phyloP scores from a whole-genome alignment of 1,140 invertebrate genomes.

The Drosophila lacertosa region DNA sequence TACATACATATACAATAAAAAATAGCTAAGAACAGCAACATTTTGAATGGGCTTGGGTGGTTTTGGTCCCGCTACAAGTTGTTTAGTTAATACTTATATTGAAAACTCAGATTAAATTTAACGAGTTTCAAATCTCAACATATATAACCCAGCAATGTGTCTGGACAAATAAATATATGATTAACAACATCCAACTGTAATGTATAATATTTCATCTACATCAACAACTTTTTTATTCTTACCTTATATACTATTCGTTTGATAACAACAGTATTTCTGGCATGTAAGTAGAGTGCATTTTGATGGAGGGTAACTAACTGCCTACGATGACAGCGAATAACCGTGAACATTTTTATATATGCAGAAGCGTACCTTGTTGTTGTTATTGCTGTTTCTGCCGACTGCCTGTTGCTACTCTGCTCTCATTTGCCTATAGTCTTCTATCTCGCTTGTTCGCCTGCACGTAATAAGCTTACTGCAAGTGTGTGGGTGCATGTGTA shows the following conservation, averaged over 20 bases:
- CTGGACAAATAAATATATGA: too few species aligned
- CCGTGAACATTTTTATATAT: slow-evolving; percentile 35
- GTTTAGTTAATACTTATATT: not conserved
- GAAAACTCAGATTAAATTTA: too few species aligned
- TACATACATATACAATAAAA: slow-evolving; percentile 33
- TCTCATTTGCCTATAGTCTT: slow-evolving; percentile 34
- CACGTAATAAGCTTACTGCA: slow-evolving; percentile 67
- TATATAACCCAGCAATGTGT: too few species aligned
- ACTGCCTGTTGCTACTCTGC: slow-evolving; percentile 61
- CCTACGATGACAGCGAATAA: slow-evolving; percentile 45
- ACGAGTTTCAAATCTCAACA: too few species aligned
- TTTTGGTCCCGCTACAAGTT: slow-evolving; percentile 15
- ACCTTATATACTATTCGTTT: not conserved
- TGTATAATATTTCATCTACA: too few species aligned
- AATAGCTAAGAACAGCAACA: slow-evolving; percentile 27
- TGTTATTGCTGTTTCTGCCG: slow-evolving; percentile 16
- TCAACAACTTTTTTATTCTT: not conserved
- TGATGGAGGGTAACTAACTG: slow-evolving; percentile 35
- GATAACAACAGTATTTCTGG: not conserved
- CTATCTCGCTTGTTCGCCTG: slow-evolving; percentile 34
- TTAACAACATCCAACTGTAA: too few species aligned
- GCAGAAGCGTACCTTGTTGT: slow-evolving; percentile 8
- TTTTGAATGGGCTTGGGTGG: slow-evolving; percentile 7
- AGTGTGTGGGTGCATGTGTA: slow-evolving; percentile 48
- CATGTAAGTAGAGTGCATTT: slow-evolving; percentile 28